Percentiles rank a stretch among this genome's conserved stretches.
Evolutionary conservation across 2,888 invertebrate species (phyloP).

Genomic region (Acleris emargana): DNA sequence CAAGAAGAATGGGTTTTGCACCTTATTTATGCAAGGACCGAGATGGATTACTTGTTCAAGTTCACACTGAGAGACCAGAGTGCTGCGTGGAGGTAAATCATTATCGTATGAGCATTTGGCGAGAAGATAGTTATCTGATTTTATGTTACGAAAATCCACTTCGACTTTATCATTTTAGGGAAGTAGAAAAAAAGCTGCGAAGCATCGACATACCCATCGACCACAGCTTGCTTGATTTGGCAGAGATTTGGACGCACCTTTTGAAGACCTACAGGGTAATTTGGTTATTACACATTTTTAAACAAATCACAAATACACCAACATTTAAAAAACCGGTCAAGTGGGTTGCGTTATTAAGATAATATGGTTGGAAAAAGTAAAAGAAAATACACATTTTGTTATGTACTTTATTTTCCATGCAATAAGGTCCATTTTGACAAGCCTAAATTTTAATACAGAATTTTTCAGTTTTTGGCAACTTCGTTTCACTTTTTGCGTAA

Average conservation of each 20-base stretch:
- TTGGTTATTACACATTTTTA: not conserved
- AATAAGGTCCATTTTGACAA: too few species aligned
- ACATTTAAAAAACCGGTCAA: too few species aligned
- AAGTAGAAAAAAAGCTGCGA: constrained; percentile 70
- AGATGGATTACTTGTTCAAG: constrained; percentile 62
- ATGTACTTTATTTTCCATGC: too few species aligned
- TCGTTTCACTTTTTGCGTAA: too few species aligned
- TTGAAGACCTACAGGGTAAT: constrained; percentile 69
- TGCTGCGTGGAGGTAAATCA: constrained; percentile 60
- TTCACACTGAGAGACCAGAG: constrained; percentile 53
- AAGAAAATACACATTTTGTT: too few species aligned
- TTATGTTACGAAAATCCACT: not conserved
- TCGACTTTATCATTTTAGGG: constrained; percentile 48
- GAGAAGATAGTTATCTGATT: not conserved
- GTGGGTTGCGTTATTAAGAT: too few species aligned
- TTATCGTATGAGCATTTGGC: not conserved
- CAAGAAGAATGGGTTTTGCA: constrained; percentile 72
- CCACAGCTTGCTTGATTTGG: constrained; percentile 69
- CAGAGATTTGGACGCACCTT: constrained; percentile 70
- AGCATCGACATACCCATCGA: constrained; percentile 65
- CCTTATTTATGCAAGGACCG: constrained; percentile 64
- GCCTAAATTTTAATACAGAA: too few species aligned
- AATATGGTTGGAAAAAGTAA: too few species aligned
- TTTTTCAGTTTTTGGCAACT: too few species aligned
- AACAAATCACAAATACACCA: not conserved